Percentiles rank a stretch among this genome's conserved stretches.
Conservation (phyloP, 2,797 vertebrate species). For the Vultur gryphus region DNA sequence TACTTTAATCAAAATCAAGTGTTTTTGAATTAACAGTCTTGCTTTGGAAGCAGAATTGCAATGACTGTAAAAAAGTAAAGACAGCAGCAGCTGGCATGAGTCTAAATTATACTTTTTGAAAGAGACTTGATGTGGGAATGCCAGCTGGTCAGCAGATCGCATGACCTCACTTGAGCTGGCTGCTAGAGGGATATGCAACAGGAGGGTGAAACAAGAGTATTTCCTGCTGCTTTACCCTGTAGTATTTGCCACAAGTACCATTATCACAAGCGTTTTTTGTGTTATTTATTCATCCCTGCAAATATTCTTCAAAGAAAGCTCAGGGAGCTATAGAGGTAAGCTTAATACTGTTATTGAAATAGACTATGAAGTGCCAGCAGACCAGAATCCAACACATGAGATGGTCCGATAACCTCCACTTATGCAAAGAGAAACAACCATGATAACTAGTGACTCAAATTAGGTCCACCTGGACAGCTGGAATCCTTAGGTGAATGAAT, state of each 20-base stretch:
- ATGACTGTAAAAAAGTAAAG: neutral
- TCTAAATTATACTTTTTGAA: neutral
- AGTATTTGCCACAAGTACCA: neutral
- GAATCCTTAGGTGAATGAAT: neutral
- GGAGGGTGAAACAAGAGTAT: neutral
- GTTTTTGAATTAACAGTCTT: neutral
- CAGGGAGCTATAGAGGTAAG: neutral
- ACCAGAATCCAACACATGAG: neutral
- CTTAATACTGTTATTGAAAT: neutral
- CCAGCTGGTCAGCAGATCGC: conserved; percentile 14
- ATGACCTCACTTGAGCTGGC: neutral
- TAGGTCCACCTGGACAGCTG: neutral
- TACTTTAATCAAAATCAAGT: neutral
- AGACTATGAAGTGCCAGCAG: neutral
- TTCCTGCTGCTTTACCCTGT: neutral
- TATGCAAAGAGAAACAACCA: neutral
- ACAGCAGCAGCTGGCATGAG: neutral
- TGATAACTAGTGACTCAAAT: neutral
- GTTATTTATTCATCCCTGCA: neutral
- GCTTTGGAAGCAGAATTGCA: neutral
- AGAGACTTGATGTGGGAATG: neutral
- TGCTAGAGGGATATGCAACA: neutral
- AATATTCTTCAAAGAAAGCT: neutral
- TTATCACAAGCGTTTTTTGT: neutral
- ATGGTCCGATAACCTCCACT: neutral